Percentiles rank a stretch among this genome's conserved stretches.
phyloP scores from a whole-genome alignment of 2,797 vertebrate genomes.

The Dryobates pubescens region DNA sequence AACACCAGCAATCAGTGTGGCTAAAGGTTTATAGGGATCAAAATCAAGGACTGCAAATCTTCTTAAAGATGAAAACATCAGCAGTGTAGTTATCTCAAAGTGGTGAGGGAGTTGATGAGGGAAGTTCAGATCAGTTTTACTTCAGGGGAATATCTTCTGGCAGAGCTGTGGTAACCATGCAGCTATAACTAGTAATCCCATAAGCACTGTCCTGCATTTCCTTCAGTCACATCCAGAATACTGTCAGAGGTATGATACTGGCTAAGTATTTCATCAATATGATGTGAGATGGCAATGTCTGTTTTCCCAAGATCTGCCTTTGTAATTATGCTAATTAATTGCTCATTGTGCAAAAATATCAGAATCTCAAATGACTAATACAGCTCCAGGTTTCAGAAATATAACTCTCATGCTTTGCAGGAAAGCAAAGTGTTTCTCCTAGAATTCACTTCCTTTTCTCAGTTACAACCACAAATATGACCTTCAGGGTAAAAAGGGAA shows the following conservation, averaged over 20 bases:
- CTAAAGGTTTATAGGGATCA: not conserved
- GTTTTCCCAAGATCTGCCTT: not conserved
- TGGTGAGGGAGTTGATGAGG: not conserved
- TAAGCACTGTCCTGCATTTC: not conserved
- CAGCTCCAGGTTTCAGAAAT: not conserved
- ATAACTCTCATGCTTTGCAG: fast-evolving
- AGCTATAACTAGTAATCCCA: not conserved
- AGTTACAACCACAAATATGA: not conserved
- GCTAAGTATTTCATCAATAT: not conserved
- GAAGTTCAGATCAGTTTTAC: not conserved
- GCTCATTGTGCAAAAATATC: not conserved
- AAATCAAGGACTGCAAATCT: not conserved
- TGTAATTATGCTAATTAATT: not conserved
- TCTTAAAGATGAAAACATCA: not conserved
- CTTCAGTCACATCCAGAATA: not conserved
- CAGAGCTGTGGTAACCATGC: not conserved
- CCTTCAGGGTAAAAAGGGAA: not conserved
- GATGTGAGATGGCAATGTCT: not conserved
- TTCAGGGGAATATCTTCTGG: not conserved
- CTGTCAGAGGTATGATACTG: not conserved
- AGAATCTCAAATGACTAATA: not conserved
- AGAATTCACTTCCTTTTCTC: not conserved
- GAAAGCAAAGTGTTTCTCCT: not conserved
- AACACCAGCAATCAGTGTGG: not conserved
- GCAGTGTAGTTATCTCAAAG: not conserved